These are phyloP conservation scores for Gadus macrocephalus DNA, from an alignment of 2,113 vertebrate genomes.

Conservation along the genomic window DNA sequence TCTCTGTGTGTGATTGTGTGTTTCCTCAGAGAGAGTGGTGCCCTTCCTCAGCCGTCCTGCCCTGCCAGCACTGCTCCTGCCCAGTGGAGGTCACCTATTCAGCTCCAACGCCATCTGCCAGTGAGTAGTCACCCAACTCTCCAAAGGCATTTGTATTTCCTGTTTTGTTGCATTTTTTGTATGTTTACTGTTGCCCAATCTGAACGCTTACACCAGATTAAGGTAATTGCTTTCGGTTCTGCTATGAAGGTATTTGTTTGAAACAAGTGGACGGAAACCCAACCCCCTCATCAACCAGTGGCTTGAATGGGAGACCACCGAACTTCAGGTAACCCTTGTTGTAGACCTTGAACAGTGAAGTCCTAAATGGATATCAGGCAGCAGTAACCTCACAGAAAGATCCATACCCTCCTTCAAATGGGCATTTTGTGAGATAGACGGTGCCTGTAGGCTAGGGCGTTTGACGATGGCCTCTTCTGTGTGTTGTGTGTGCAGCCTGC, in stretches of 20 bases:
- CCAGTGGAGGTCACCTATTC: slow-evolving; percentile 77
- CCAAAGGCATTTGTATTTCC: background rate
- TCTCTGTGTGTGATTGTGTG: background rate
- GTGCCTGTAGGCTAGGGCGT: too few species aligned
- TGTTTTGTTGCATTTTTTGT: too few species aligned
- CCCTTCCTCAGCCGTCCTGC: slow-evolving; percentile 74
- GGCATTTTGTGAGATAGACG: too few species aligned
- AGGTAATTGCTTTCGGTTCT: background rate
- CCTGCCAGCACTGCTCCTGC: slow-evolving; percentile 73
- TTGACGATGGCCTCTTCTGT: slow-evolving; percentile 14
- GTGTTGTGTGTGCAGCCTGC: slow-evolving; percentile 67
- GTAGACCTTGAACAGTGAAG: background rate
- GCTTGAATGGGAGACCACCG: slow-evolving; percentile 89
- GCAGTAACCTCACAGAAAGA: too few species aligned
- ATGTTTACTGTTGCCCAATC: background rate
- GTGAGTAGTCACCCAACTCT: slow-evolving; percentile 62
- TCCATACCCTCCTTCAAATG: background rate
- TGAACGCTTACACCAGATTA: background rate
- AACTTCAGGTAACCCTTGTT: slow-evolving; percentile 77
- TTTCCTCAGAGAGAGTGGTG: slow-evolving; percentile 73
- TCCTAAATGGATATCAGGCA: background rate
- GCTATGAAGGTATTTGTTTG: slow-evolving; percentile 79
- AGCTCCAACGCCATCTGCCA: slow-evolving; percentile 83
- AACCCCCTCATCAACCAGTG: slow-evolving; percentile 78
- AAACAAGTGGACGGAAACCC: slow-evolving; percentile 72